phyloP scores from a whole-genome alignment of 2,113 vertebrate genomes.

The Elgaria multicarinata region DNA sequence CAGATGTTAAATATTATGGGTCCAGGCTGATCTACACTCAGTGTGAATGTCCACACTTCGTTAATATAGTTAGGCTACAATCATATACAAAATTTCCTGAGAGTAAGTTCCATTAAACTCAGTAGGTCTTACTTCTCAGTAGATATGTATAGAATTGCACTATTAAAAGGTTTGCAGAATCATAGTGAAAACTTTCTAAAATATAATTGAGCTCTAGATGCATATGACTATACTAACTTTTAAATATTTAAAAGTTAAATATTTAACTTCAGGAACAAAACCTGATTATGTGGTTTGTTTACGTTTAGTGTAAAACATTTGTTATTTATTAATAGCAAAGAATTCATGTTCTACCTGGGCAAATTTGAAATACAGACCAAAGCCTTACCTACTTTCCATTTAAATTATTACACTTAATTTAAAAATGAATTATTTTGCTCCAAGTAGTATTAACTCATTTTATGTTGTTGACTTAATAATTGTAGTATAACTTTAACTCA shows the following conservation, averaged over 20 bases:
- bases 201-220: constrained; percentile 42
- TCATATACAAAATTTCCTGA: too few relatives aligned
- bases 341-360: background rate
- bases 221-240: constrained; percentile 4
- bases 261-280: background rate
- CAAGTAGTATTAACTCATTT: background rate
- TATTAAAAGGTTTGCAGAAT: constrained; percentile 66
- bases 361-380: background rate
- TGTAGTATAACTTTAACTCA: background rate
- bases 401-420: constrained; percentile 9
- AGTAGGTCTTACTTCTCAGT: constrained; percentile 25
- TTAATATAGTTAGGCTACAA: too few relatives aligned
- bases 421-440: background rate
- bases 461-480: background rate
- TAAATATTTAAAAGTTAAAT: constrained; percentile 31
- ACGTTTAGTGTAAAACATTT: background rate
- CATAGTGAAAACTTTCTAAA: constrained; percentile 52
- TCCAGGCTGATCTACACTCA: constrained; percentile 32
- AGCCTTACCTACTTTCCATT: constrained; percentile 2
- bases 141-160: constrained; percentile 33
- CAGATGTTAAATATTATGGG: background rate
- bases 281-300: background rate
- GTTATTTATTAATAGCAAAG: background rate
- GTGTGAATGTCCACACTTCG: background rate
- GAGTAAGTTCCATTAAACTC: background rate